Base-by-base conservation (phyloP, 1,140 invertebrate species). In the Zophobas atratus region DNA sequence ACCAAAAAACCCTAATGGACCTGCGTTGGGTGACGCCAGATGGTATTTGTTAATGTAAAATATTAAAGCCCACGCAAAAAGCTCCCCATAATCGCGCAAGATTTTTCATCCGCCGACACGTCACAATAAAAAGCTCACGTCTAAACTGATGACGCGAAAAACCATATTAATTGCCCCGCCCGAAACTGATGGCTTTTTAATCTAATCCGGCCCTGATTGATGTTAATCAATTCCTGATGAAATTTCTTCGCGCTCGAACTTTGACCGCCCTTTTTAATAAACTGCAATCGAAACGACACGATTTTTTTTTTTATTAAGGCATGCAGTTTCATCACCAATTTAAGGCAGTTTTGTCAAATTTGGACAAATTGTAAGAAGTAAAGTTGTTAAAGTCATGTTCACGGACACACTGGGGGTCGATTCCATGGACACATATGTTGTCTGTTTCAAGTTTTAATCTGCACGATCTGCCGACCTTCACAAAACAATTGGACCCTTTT, bases 1-100 rank as follows among this genome's bases (percentile, higher is more conserved):
- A 55, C 36, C 32, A 73, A 73, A 55, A 76, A 70, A 76, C 74
- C n/a, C 34, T 70, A 76, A 76, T 76, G 75, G 75, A 67, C 57
- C 71, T 55, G 55, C 35, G 49, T 55, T 35, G 51, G 70, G 49
- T 51, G 70, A 38, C n/a, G 55, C 71, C 71, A 73, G 71, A 53
- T 73, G 71, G 49, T 55, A 41, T 73, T 73, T 73, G 71, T 73
- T 55, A 73, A 73, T 53, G 71, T 73, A 72, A 72, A 72, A 72
- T 67, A 67, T 67, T 67, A 67, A 67, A 67, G 3, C 38, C 6
- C 39, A 32, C 60, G 60, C 60, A 67, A 67, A 67, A 67, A 67
- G 60, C 60, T 67, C 39, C 1, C 2, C 8, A 39, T 67, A 57
- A 57, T 57, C 36, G 38, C 36, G 60, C 6, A 46, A 67, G 39